phyloP scores from a whole-genome alignment of 2,113 vertebrate genomes.

The Dendrocopos noguchii region DNA sequence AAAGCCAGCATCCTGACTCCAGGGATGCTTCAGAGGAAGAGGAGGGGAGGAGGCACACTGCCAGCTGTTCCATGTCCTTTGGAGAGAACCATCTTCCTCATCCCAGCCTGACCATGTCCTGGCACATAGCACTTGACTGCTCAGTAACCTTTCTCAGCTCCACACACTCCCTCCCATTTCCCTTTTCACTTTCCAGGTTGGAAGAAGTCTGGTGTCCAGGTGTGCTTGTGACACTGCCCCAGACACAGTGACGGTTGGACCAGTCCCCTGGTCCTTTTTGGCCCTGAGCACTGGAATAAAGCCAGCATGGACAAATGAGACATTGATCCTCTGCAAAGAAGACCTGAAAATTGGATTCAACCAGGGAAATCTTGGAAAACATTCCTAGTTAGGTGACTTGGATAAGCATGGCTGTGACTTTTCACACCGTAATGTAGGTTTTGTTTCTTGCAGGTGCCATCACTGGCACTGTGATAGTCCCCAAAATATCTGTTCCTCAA shows the following conservation, averaged over 20 bases:
- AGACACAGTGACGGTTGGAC: background rate
- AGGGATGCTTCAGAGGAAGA: slow-evolving; percentile 53
- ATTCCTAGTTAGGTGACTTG: background rate
- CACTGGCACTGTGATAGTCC: background rate
- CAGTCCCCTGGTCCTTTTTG: background rate
- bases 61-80: background rate
- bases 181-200: background rate
- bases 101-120: accelerated
- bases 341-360: background rate
- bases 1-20: slow-evolving; percentile 54
- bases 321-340: background rate
- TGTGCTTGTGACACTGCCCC: background rate
- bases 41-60: background rate
- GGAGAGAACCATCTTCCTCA: slow-evolving; percentile 5
- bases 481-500: background rate
- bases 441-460: background rate
- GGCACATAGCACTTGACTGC: background rate
- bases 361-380: background rate
- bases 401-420: background rate
- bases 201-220: background rate
- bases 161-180: background rate
- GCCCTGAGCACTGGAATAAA: background rate
- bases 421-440: background rate
- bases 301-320: accelerated
- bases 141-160: background rate